Base-by-base conservation (phyloP, 2,797 vertebrate genomes). In the Onychomys arenicola region DNA sequence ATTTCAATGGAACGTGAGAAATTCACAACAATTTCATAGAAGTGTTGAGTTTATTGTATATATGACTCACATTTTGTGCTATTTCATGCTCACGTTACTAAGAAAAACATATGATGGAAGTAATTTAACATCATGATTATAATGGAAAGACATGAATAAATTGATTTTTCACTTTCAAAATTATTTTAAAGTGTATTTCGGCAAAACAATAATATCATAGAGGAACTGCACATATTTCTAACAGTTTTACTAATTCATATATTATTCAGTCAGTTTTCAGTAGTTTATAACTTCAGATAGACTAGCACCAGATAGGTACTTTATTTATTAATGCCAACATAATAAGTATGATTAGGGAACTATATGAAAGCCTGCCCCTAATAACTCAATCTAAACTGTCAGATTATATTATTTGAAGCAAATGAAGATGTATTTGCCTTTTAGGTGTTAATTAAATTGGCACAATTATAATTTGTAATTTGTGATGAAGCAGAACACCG, bases 391-490 rank as follows among this genome's bases (percentile, higher is more conserved):
- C 4, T 91, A 81, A 85, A 75, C 10, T 89, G 37, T 61, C 88
- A 78, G 4, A 76, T 93, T 85, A 63, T 46, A 86, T 91, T 88
- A 95, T 93, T 88, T 92, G 34, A 96, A 91, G 16, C 23, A 95
- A 93, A 85, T 91, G 27, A 96, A 88, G 71, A 97, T 65, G 57
- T 52, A 90, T 69, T 90, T 97, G n/a, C 25, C 92, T 55, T 91
- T 96, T 71, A 88, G 32, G 3, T 93, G 8, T 83, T 93, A 94
- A 96, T 96, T 93, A 94, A 12, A 84, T 96, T 71, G 73, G 27
- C 19, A 71, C 61, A 94, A 94, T 75, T 95, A 93, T 77, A 94
- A 94, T 67, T 89, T 27, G 75, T 77, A 55, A 92, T 90, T 93
- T 90, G 65, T 40, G 94, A 80, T 81, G 43, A 95, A 92, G 23